Evolutionary conservation across 1,140 invertebrate genomes (phyloP), one percentile per base, ranked within the genome.

Genomic region (Calliphora vicina): DNA sequence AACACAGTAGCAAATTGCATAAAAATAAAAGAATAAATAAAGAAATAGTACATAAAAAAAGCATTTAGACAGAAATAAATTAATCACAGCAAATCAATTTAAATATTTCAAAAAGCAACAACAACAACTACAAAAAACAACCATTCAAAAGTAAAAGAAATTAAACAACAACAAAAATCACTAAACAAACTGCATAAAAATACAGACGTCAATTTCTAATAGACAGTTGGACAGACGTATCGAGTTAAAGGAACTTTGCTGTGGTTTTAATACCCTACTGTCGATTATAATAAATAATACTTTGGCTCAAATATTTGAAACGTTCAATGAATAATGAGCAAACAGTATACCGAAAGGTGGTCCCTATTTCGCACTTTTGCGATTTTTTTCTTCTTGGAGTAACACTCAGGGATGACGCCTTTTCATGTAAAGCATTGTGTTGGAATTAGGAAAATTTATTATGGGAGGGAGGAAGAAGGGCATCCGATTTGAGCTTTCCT

Each of bases 11-110:
- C 61, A 67, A 67, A 67, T 67, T 23, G 20, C 61, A 10, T 23
- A 23, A 23, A 67, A 67, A 23, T n/a, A 67, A 23, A 23, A 25
- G 6, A 10, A 67, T 20, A 67, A 23, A 67, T 1, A 67, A 17
- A 67, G 61, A 67, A 23, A 67, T 5, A n/a, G n/a, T n/a, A 17
- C 15, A 57, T 6, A n/a, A 57, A n/a, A 57, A n/a, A 57, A 25
- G 61, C 61, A 6, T 20, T 23, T 23, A 20, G 23, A 67, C n/a
- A 67, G 20, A 67, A 67, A 67, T 67, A 67, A 67, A 67, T 67
- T 67, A 67, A 67, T 67, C 61, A 67, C 61, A 67, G 23, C 20
- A 67, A 67, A 67, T 67, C 61, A 67, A 67, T 67, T 67, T 67
- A 23, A 67, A 67, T 67, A 35, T 67, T 67, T 20, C 61, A 25